Evolutionary conservation across 2,888 invertebrate species (phyloP).

Genomic region (Coenonympha arcania): DNA sequence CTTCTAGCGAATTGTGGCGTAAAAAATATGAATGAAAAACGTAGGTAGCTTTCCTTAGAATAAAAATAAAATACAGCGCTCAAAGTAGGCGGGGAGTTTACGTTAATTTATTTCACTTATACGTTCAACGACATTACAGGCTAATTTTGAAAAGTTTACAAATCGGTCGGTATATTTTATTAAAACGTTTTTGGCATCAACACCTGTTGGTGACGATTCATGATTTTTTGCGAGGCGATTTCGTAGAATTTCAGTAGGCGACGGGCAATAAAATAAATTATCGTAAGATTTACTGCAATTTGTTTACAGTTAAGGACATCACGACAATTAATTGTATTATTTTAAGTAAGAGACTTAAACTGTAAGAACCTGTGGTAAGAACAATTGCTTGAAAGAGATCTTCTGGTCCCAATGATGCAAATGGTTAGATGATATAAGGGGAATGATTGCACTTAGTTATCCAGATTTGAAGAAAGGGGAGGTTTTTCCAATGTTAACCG

Average conservation of each 20-base stretch:
- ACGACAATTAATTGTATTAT: no score
- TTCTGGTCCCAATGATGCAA: no score
- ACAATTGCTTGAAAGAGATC: no score
- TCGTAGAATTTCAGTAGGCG: neutral
- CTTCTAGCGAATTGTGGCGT: constrained; percentile 5
- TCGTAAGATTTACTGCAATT: neutral
- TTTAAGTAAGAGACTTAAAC: no score
- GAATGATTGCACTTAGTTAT: no score
- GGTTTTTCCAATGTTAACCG: no score
- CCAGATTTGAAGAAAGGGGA: no score
- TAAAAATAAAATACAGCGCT: neutral
- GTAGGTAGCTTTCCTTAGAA: neutral
- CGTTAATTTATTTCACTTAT: neutral
- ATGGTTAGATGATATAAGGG: no score
- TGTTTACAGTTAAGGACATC: no score
- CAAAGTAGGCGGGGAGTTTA: neutral
- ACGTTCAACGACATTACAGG: constrained; percentile 10
- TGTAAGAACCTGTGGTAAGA: no score
- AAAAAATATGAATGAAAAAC: constrained; percentile 17
- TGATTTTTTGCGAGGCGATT: neutral
- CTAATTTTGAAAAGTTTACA: constrained; percentile 8
- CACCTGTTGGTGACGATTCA: neutral
- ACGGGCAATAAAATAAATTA: neutral
- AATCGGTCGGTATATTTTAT: constrained; percentile 7
- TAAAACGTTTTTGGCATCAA: constrained; percentile 6